Evolutionary conservation across 2,888 invertebrate genomes (phyloP), one percentile per base, ranked within the genome.

Genomic region (Pheosia gnoma): DNA sequence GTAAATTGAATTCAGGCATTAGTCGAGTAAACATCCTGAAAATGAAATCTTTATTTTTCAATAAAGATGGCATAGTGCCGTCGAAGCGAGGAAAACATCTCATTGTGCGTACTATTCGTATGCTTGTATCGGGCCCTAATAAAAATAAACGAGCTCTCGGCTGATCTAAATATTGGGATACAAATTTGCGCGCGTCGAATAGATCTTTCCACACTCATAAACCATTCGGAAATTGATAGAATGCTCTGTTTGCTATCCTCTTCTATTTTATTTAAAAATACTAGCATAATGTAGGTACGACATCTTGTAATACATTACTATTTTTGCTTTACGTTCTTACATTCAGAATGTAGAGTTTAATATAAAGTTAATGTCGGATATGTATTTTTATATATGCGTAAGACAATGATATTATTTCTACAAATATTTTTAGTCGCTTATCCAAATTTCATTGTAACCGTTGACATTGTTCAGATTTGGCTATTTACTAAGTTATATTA

Each of bases 101-200:
- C 81, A 80, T 83, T 81, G 77, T 78, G 72, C 80, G 81, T 83
- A 83, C 84, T 84, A 89, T 89, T 89, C 78, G 83, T 87, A 88
- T 89, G 87, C 87, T 87, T 87, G 88, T 88, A 85, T 75, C 80
- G 80, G 78, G 71, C 74, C 82, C 82, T 85, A 87, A 89, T 88
- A 89, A 89, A 89, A 88, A 87, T 82, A 86, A 88, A 88, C 85
- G 82, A 84, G 80, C 83, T 83, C 84, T 84, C 77, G 74, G 78
- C 80, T 81, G 86, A 87, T 88, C 87, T 85, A 83, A 87, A 88
- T 88, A 88, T 87, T 82, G 84, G 85, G 84, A 87, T 83, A 88
- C 86, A 85, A 84, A 84, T 83, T 84, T 75, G 72, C 75, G 71
- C 71, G 68, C 66, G 79, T 69, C 66, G 66, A 79, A 82, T 80